Evolutionary conservation across 2,113 vertebrate species (phyloP).

Genomic region (Tretioscincus oriximinensis): DNA sequence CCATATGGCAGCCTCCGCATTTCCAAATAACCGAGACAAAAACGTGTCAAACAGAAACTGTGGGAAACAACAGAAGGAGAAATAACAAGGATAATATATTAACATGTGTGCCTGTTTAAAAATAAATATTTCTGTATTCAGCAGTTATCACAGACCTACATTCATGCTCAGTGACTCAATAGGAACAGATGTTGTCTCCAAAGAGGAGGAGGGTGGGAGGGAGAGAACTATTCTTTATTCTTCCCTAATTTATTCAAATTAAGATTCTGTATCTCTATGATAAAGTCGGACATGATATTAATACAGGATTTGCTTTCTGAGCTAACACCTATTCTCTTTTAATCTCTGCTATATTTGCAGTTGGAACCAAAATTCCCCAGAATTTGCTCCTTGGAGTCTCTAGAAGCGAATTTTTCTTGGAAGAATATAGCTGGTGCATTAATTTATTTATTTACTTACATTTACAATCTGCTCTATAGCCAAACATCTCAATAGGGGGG

Average conservation of each 20-base stretch:
- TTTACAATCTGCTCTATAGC: no score
- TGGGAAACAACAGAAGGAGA: constrained; percentile 55
- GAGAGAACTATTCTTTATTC: not conserved
- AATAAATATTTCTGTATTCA: constrained; percentile 15
- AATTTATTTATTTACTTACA: no score
- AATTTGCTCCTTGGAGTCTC: no score
- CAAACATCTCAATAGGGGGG: no score
- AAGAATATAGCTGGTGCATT: no score
- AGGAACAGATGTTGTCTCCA: constrained; percentile 10
- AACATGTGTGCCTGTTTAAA: constrained; percentile 4
- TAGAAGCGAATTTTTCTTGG: no score
- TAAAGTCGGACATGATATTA: not conserved
- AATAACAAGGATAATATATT: constrained; percentile 47
- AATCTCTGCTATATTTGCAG: no score
- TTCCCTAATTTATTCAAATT: not conserved
- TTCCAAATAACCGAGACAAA: constrained; percentile 19
- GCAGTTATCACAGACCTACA: constrained; percentile 12
- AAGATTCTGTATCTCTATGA: not conserved
- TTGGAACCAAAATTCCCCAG: no score
- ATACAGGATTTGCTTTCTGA: no score
- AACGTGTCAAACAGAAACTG: constrained; percentile 46
- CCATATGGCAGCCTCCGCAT: constrained; percentile 47
- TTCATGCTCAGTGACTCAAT: not conserved
- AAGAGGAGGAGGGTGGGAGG: no score
- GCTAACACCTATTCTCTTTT: no score